Percentiles rank a stretch among this genome's conserved stretches.
Conservation (phyloP, 2,113 vertebrate species). For the Irena cyanogastra region DNA sequence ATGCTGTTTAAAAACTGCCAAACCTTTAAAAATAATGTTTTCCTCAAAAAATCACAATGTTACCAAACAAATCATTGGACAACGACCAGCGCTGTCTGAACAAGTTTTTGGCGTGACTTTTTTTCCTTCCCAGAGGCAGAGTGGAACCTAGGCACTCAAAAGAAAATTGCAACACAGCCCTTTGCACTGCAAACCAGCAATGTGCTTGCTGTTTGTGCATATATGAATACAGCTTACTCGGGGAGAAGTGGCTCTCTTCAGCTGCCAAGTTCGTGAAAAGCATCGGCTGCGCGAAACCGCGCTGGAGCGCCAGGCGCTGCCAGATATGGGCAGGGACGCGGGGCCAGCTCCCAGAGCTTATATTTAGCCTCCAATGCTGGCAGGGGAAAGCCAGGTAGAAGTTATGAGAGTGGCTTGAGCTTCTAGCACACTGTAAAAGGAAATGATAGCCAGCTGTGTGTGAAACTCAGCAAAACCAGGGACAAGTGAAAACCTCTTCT, state of each 20-base stretch:
- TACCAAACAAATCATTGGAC: background rate
- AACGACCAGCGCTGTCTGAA: background rate
- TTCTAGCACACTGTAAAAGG: background rate
- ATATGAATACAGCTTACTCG: background rate
- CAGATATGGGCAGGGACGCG: conserved; percentile 21
- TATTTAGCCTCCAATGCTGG: conserved; percentile 41
- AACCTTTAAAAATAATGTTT: conserved; percentile 5
- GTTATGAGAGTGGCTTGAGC: background rate
- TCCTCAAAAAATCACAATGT: background rate
- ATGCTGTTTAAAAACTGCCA: conserved; percentile 17
- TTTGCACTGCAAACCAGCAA: conserved; percentile 15
- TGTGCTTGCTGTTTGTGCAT: conserved; percentile 32
- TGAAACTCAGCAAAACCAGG: background rate
- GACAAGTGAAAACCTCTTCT: background rate
- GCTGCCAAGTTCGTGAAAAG: conserved; percentile 44
- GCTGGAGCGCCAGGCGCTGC: conserved; percentile 6
- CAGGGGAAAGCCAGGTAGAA: conserved; percentile 8
- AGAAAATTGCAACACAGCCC: background rate
- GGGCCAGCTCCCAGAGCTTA: background rate
- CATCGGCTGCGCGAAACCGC: background rate
- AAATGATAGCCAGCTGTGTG: background rate
- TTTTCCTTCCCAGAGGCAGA: background rate
- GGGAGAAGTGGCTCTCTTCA: background rate
- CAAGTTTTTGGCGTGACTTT: background rate
- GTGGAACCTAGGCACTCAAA: background rate